These are phyloP conservation scores for Bradypus variegatus DNA, from an alignment of 2,797 vertebrate species.

Conservation along the genomic window DNA sequence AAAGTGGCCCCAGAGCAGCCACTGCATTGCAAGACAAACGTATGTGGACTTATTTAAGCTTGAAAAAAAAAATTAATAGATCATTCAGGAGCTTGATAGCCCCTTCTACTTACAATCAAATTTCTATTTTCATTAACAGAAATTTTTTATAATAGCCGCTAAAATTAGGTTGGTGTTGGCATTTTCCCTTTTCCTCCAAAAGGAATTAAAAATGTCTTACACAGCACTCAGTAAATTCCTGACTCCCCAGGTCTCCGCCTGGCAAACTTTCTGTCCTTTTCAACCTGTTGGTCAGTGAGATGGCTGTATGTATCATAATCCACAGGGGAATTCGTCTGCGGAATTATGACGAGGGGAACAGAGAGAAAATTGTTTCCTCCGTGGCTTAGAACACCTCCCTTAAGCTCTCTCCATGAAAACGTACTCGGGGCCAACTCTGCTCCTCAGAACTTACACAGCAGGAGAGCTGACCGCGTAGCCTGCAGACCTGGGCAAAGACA, in stretches of 20 bases:
- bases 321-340: not conserved
- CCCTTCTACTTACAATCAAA: not conserved
- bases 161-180: conserved; percentile 37
- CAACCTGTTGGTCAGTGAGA: not conserved
- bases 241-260: not conserved
- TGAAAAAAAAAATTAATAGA: not conserved
- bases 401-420: not conserved
- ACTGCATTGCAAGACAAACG: not conserved
- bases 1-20: not conserved
- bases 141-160: not conserved
- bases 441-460: not conserved
- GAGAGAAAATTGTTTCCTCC: not conserved
- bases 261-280: not conserved
- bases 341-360: not conserved
- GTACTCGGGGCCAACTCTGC: not conserved
- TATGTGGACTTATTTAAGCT: not conserved
- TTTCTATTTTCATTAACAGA: conserved; percentile 2
- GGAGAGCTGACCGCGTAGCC: not conserved
- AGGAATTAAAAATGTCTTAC: not conserved
- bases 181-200: conserved; percentile 15
- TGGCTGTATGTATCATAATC: not conserved
- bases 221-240: not conserved
- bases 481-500: not conserved
- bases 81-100: not conserved
- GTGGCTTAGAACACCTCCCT: not conserved